A percentile compares a stretch with the other conserved stretches of the same genome.
Conservation (phyloP, 2,797 vertebrate species). For the Smutsia gigantea region DNA sequence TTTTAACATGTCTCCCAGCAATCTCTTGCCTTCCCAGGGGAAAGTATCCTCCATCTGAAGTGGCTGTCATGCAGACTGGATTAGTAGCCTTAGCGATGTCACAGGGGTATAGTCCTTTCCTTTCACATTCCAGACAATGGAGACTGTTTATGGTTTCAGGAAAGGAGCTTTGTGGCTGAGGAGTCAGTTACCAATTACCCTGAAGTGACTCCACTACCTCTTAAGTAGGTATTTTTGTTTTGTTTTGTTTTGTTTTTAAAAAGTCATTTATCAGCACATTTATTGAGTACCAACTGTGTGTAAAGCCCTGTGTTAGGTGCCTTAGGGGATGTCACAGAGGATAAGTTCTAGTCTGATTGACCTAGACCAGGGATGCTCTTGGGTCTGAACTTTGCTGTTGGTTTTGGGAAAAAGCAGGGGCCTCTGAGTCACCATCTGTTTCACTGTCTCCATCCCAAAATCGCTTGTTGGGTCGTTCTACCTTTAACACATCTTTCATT, state of each 20-base stretch:
- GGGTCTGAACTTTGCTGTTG: neutral
- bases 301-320: neutral
- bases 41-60: neutral
- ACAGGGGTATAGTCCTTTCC: neutral
- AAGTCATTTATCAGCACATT: neutral
- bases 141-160: conserved; percentile 41
- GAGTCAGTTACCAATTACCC: conserved; percentile 43
- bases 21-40: neutral
- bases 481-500: neutral
- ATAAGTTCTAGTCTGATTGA: neutral
- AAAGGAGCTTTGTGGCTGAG: conserved; percentile 30
- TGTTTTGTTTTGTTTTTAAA: neutral
- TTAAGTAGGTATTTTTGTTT: neutral
- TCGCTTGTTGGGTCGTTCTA: neutral
- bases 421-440: neutral
- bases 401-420: neutral
- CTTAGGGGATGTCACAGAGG: neutral
- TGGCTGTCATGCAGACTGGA: neutral
- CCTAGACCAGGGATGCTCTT: neutral
- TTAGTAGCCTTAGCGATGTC: conserved; percentile 4
- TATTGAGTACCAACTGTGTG: neutral
- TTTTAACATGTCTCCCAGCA: neutral
- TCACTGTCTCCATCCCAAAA: neutral
- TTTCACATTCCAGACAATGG: conserved; percentile 16
- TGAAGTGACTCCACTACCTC: neutral